Percentiles rank a stretch among this genome's conserved stretches.
Conservation (phyloP, 2,888 invertebrate species). For the Bombylius discolor region DNA sequence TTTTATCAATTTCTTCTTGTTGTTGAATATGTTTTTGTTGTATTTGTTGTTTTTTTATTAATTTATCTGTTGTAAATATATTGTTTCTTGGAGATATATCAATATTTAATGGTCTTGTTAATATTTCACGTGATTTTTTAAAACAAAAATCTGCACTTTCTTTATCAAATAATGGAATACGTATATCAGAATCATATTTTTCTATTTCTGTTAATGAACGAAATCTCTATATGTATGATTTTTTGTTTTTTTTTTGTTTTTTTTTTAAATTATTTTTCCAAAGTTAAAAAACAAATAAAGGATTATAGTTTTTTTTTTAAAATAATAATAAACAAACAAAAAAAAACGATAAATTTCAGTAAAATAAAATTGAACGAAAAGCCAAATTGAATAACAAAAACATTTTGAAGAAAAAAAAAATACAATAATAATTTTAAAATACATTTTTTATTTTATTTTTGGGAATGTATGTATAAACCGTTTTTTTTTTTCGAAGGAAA, state of each 20-base stretch:
- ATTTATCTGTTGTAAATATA: not conserved
- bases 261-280: not conserved
- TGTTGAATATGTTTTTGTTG: slow-evolving; percentile 1
- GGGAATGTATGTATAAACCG: too few species aligned
- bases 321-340: slow-evolving; percentile 9
- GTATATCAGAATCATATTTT: slow-evolving; percentile 34
- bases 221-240: slow-evolving; percentile 25
- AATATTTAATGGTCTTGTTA: slow-evolving; percentile 43
- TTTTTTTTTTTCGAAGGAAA: too few species aligned
- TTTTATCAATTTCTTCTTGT: slow-evolving; percentile 11
- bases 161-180: slow-evolving; percentile 56
- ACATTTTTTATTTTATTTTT: too few species aligned
- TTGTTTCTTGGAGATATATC: slow-evolving; percentile 19
- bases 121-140: slow-evolving; percentile 54
- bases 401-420: too few species aligned
- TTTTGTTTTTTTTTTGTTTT: not conserved
- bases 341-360: too few species aligned
- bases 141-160: slow-evolving; percentile 62
- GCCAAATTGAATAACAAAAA: too few species aligned
- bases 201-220: slow-evolving; percentile 42
- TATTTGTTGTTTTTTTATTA: not conserved
- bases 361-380: too few species aligned
- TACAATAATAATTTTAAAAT: too few species aligned
- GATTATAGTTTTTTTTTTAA: slow-evolving; percentile 2
- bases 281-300: slow-evolving; percentile 9